Conservation (phyloP, 2,797 vertebrate genomes). For the Lemur catta region DNA sequence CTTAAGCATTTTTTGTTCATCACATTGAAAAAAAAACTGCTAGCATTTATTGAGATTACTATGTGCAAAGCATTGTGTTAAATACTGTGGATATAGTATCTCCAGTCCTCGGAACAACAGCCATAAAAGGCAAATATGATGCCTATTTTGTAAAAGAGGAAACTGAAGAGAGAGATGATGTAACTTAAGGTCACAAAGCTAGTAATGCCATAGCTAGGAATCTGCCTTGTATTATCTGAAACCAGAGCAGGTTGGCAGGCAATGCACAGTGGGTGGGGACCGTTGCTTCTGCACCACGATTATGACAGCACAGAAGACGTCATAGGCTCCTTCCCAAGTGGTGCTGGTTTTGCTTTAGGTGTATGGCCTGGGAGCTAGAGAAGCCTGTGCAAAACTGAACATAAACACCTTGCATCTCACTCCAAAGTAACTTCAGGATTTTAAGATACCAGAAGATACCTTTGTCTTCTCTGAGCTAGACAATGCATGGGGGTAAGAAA, state of each 20-base stretch:
- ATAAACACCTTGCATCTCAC: background rate
- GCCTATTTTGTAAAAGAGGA: background rate
- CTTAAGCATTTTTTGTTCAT: background rate
- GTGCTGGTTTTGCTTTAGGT: background rate
- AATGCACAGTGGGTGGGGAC: background rate
- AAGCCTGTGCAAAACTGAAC: background rate
- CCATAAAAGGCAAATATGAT: background rate
- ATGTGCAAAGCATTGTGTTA: background rate
- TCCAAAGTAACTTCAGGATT: background rate
- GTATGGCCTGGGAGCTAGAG: background rate
- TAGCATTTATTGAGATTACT: conserved; percentile 24
- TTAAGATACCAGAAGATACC: background rate
- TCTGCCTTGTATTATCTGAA: background rate
- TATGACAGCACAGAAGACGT: background rate
- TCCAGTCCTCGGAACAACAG: background rate
- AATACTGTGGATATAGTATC: background rate
- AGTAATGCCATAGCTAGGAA: background rate
- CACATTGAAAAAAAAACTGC: background rate
- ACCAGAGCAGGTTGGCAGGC: background rate
- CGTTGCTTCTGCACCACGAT: background rate
- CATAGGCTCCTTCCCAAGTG: background rate
- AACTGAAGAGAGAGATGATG: background rate
- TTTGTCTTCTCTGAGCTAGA: background rate
- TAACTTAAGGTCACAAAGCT: background rate
- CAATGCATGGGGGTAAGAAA: background rate